phyloP scores from a whole-genome alignment of 2,888 invertebrate genomes.

The Caenorhabditis sp. region DNA sequence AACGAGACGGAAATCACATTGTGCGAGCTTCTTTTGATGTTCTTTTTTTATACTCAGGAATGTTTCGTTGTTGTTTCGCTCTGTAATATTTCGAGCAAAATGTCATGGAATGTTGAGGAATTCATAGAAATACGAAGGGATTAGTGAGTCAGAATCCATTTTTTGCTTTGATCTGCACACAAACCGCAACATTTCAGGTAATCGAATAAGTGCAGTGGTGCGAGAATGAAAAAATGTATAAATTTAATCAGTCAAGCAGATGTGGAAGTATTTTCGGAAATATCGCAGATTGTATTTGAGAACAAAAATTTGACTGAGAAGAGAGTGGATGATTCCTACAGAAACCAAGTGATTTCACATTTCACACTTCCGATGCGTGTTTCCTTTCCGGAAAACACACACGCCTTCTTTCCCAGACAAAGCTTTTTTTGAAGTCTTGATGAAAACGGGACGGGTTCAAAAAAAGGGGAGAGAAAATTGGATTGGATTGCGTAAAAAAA shows the following conservation, averaged over 20 bases:
- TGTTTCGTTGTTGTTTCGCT: too few relatives aligned
- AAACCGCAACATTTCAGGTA: too few relatives aligned
- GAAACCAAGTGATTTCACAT: too few relatives aligned
- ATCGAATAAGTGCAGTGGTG: too few relatives aligned
- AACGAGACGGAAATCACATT: too few relatives aligned
- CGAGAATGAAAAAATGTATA: too few relatives aligned
- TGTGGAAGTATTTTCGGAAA: not conserved
- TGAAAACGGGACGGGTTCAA: not conserved
- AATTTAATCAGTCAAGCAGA: too few relatives aligned
- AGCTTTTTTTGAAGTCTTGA: not conserved
- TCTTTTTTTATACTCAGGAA: too few relatives aligned
- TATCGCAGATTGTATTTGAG: not conserved
- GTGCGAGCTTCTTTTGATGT: too few relatives aligned
- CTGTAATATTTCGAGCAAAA: too few relatives aligned
- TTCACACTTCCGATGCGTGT: not conserved
- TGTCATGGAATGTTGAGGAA: too few relatives aligned
- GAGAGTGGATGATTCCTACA: too few relatives aligned
- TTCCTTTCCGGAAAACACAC: not conserved
- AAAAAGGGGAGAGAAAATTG: conserved; percentile 2
- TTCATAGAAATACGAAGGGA: not conserved
- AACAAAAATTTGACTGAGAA: not conserved
- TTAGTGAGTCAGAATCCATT: not conserved
- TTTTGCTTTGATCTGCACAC: not conserved
- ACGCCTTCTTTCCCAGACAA: not conserved
- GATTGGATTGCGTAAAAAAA: conserved; percentile 8